Base-by-base conservation (phyloP, 2,888 invertebrate species). In the Artemia sinica region DNA sequence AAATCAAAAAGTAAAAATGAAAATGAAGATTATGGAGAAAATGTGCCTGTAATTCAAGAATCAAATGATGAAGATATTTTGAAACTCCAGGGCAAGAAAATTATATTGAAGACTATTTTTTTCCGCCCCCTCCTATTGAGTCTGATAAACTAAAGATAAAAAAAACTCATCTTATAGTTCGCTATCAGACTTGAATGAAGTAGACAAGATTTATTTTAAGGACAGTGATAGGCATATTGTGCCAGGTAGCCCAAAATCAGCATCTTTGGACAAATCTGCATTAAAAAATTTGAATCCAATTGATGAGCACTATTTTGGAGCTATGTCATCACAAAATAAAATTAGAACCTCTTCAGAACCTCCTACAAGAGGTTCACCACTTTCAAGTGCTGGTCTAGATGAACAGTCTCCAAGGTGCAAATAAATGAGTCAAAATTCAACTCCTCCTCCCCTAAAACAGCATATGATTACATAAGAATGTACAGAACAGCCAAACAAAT, bases 401-500 rank as follows among this genome's bases (percentile, higher is more conserved):
- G 10, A 10, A 58, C 14, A 58, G n/a, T 58, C 63, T 10, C n/a
- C 28, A 58, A 58, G 63, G 14, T n/a, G 8, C n/a, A 28, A n/a
- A 58, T 18, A 28, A 18, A n/a, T n/a, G 63, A 58, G 28, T 18
- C 63, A 9, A 58, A 58, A 28, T 58, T 58, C 11, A 28, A 28
- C n/a, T 18, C 14, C 9, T 18, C 28, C 28, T 58, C 63, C n/a
- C 63, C 63, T 18, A 58, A 58, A 58, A 58, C 63, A n/a, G 63
- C 63, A 8, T 58, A 58, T 58, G 63, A 58, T 10, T 28, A 58
- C 1, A 28, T 58, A 28, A 58, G n/a, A 28, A 28, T 58, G 12
- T 58, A 58, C 63, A n/a, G 63, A 10, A 58, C 63, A 58, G 63
- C 63, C n/a, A n/a, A 58, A 28, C n/a, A 58, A 58, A 58, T 58